Conservation (phyloP, 2,797 vertebrate species). For the Sebastes paucispinis region DNA sequence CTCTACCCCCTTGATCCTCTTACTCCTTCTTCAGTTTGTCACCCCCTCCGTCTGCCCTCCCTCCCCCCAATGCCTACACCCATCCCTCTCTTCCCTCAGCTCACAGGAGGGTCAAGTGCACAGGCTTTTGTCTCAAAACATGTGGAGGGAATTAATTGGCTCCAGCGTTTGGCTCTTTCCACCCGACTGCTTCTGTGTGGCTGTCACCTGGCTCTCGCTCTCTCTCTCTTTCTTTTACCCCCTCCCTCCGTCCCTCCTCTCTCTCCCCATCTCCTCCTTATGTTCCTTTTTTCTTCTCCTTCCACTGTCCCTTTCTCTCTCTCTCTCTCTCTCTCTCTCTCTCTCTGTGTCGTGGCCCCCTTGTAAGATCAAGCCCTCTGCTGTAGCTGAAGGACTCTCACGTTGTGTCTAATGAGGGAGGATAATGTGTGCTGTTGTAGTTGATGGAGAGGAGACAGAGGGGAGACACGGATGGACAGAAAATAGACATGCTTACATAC, state of each 20-base stretch:
- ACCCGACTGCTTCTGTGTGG: constrained; percentile 66
- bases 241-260: not conserved
- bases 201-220: constrained; percentile 73
- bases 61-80: constrained; percentile 22
- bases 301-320: constrained; percentile 5
- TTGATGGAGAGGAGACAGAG: constrained; percentile 43
- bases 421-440: constrained; percentile 57
- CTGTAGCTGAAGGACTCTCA: constrained; percentile 69
- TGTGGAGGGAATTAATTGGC: constrained; percentile 81
- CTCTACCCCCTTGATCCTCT: constrained; percentile 42
- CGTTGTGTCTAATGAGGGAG: constrained; percentile 64
- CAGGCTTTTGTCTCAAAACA: constrained; percentile 77
- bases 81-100: constrained; percentile 58
- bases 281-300: constrained; percentile 12
- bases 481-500: not conserved
- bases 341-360: constrained; percentile 43
- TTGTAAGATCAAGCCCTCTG: constrained; percentile 74
- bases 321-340: constrained; percentile 7
- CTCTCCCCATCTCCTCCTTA: constrained; percentile 10
- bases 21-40: constrained; percentile 50
- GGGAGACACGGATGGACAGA: constrained; percentile 4
- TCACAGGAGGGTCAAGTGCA: constrained; percentile 73
- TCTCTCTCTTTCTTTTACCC: constrained; percentile 5
- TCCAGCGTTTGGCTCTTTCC: constrained; percentile 74
- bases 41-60: constrained; percentile 46